Base-by-base conservation (phyloP, 2,888 invertebrate genomes). In the Drosophila atripex region DNA sequence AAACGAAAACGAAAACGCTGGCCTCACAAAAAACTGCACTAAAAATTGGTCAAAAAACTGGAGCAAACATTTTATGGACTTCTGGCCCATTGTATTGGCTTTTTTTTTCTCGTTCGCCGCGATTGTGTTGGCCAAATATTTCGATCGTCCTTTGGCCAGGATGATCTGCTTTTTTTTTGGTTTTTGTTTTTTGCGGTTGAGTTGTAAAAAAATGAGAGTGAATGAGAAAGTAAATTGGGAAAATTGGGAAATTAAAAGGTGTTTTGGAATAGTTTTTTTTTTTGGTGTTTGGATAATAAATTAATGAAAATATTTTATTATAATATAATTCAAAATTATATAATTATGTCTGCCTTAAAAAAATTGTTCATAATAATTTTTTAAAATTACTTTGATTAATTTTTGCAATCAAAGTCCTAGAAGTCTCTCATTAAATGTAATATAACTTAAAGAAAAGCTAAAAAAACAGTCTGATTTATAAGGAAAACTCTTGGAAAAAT, bases 11-110 rank as follows among this genome's bases (percentile, higher is more conserved):
- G 5, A n/a, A n/a, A 35, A 70, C 52, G 35, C 38, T 41, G 12
- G 49, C 21, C 2, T 8, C 61, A 89, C 80, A 89, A 89, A 89
- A 84, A 89, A 89, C 80, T 78, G 75, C 84, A 80, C 88, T 88
- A 86, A 88, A 89, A 88, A 89, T 80, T 86, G 89, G 88, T 86
- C 80, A 88, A 87, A 89, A 89, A 89, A 89, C 80, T 89, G 60
- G 89, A 86, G 77, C 75, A 79, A 64, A 55, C 71, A 83, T 88
- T 87, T 76, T 82, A 74, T 71, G 70, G 61, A 52, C 28, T 9
- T 11, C 30, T 23, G 16, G 5, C 21, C 21, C 46, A 39, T 64
- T 64, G 64, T 54, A 18, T 64, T 68, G 35, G 39, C 58, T 66
- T 66, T 64, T 71, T 32, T 63, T 68, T 38, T 41, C 54, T 57